Base-by-base conservation (phyloP, 35 echinoderm and acorn worm species). In the Hemicentrotus pulcherrimus region DNA sequence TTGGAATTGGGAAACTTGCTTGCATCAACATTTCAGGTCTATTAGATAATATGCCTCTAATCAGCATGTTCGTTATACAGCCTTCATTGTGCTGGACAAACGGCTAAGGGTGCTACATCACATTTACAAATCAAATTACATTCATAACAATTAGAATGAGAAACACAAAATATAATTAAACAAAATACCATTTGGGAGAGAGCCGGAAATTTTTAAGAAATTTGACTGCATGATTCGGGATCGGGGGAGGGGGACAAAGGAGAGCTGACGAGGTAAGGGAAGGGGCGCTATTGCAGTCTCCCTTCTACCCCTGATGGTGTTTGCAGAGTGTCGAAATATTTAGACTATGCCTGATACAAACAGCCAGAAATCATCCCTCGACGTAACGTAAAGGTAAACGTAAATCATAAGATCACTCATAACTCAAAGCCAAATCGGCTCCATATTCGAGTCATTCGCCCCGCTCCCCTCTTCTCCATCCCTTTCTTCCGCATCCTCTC, bases 301-400 rank as follows among this genome's bases (percentile, higher is more conserved):
- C 65, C 65, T n/a, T n/a, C 3, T 78, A 28, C 65, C 22, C 28
- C 6, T 28, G 19, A n/a, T 28, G 19, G 65, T 78, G 65, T 78
- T 78, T 78, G 65, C 28, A 22, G 19, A 78, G 65, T 28, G 88
- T 9, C 88, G 46, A 47, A 45, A 47, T 90, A 90, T 90, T 90
- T 90, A 90, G 88, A 90, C 88, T 90, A 47, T 47, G 46, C 32
- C 24, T 30, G 88, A 13, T 90, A 33, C 88, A 90, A 90, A 90
- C 88, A 90, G 88, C 88, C 32, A 90, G 88, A 90, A 90, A 90
- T 90, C 88, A 90, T 47, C 88, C 15, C 13, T 47, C 88, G 88
- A 47, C 45, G 19, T 90, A 32, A 15, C 88, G 15, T 33, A 45
- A 30, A 90, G 32, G 88, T 90, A 32, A 47, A 90, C 88, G 88